Evolutionary conservation across 2,113 vertebrate species (phyloP).

Genomic region (Menura novaehollandiae): DNA sequence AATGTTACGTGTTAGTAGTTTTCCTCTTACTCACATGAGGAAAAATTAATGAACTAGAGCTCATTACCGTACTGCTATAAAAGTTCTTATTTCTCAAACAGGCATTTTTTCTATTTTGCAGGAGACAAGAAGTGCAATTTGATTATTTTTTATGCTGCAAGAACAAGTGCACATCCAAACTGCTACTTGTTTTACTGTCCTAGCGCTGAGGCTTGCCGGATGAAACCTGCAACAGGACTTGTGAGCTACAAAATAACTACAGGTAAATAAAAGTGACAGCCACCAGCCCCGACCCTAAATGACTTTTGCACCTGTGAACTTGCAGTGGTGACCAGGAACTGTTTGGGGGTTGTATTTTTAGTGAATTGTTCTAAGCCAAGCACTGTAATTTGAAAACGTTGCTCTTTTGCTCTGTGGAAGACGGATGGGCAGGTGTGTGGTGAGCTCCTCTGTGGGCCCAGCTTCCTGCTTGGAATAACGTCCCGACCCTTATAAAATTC

Average conservation of each 20-base stretch:
- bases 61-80: not conserved
- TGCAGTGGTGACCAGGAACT: not conserved
- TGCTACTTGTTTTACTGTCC: slow-evolving; percentile 79
- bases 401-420: not conserved
- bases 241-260: slow-evolving; percentile 60
- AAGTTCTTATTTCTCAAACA: not conserved
- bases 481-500: not conserved
- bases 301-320: not conserved
- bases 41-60: not conserved
- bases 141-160: slow-evolving; percentile 65
- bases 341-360: not conserved
- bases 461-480: not conserved
- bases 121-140: slow-evolving; percentile 70
- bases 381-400: not conserved
- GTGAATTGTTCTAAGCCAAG: not conserved
- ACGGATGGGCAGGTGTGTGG: not conserved
- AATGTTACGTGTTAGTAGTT: not conserved
- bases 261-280: slow-evolving; percentile 55
- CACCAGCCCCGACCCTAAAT: not conserved
- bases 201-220: slow-evolving; percentile 62
- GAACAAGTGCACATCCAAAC: slow-evolving; percentile 48
- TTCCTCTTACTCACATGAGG: not conserved
- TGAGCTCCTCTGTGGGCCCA: not conserved
- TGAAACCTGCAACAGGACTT: slow-evolving; percentile 52
- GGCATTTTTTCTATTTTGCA: slow-evolving; percentile 32